Evolutionary conservation across 2,888 invertebrate species (phyloP), one percentile per base, ranked within the genome.

Genomic region (Tenthredo notha): DNA sequence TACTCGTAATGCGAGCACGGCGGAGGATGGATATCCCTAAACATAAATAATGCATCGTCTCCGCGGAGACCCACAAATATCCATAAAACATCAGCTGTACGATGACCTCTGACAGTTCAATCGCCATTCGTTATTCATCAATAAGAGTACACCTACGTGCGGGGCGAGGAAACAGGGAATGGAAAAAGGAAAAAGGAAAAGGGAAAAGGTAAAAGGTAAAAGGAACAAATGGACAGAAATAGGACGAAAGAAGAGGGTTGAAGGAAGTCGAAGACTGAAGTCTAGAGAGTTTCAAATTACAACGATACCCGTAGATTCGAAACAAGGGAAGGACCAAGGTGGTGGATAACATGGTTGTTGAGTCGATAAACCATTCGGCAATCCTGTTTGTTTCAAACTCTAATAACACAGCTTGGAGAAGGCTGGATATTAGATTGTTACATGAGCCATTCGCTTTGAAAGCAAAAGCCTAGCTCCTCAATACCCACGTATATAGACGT

Each of bases 11-110:
- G 84, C 84, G 84, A 70, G 84, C 85, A 85, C 80, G 82, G 74
- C 47, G 84, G 15, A 70, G 74, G 74, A 84, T 61, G 74, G 50
- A 74, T 84, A 84, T 83, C 67, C 83, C 72, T 86, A 85, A 75
- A 86, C 88, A 91, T 91, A 90, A 91, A 91, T 91, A 91, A 91
- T 90, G 89, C 89, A 90, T 88, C 86, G 85, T 86, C 86, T 85
- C 33, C 86, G 85, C 84, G 84, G 85, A 87, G 86, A 86, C 88
- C 88, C 89, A 89, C 90, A 90, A 91, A 90, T 91, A 90, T 90
- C 88, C 88, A 87, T 89, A 88, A 89, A 89, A 90, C 86, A 87
- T 88, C 90, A 88, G 90, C 90, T 90, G 85, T 86, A 88, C 85
- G 89, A 90, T 90, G 91, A 91, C 91, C 92, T 87, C 88, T 83